A percentile compares a stretch with the other conserved stretches of the same genome.
Evolutionary conservation across 2,797 vertebrate genomes (phyloP).

Genomic region (Phaenicophaeus curvirostris): DNA sequence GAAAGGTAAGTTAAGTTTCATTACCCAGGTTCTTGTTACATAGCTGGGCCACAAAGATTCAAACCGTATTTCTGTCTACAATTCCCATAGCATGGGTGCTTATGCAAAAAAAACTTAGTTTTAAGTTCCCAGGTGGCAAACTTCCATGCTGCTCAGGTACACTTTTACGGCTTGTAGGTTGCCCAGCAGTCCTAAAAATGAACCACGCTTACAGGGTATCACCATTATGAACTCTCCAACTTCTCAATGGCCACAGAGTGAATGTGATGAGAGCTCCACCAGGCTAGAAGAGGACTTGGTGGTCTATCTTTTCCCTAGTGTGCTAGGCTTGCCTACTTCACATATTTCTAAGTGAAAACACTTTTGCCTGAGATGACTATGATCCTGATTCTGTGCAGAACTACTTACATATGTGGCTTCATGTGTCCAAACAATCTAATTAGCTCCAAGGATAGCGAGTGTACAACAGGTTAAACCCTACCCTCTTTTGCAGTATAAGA

Average conservation of each 20-base stretch:
- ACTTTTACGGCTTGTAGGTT: neutral
- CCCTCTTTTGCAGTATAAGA: neutral
- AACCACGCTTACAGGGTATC: neutral
- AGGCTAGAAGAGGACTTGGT: neutral
- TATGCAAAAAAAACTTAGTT: neutral
- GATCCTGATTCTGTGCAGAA: neutral
- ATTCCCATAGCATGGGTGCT: neutral
- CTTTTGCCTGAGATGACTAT: neutral
- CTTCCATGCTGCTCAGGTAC: accelerated
- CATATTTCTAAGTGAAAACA: neutral
- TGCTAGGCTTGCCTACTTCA: neutral
- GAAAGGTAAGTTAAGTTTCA: neutral
- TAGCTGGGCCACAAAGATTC: neutral
- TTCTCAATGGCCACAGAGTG: neutral
- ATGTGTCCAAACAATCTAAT: neutral
- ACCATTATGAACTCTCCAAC: neutral
- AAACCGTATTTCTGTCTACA: neutral
- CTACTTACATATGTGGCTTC: neutral
- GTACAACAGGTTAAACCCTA: neutral
- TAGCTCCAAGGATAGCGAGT: neutral
- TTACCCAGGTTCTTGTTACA: neutral
- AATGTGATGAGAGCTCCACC: neutral
- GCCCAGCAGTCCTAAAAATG: neutral
- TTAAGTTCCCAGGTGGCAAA: neutral
- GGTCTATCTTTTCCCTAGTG: neutral